These are phyloP conservation scores for Caenorhabditis latens DNA, from an alignment of 1,140 invertebrate species.

Conservation along the genomic window DNA sequence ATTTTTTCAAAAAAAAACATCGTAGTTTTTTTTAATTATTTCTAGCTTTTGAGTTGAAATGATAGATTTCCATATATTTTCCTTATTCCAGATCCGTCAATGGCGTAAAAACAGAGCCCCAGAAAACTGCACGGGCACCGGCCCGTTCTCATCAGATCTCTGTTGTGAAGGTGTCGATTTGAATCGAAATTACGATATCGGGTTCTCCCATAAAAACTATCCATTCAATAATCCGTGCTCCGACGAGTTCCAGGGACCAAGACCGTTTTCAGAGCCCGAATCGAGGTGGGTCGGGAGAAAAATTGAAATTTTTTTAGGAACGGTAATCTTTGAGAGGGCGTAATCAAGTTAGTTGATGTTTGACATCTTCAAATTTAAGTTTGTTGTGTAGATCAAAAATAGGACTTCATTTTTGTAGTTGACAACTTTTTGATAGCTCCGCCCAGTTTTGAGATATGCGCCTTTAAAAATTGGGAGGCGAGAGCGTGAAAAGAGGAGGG, in stretches of 20 bases:
- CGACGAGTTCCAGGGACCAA: constrained; percentile 74
- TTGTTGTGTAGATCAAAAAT: no score
- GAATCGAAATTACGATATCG: constrained; percentile 72
- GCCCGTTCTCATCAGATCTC: constrained; percentile 65
- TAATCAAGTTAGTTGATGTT: no score
- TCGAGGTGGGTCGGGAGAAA: constrained; percentile 63
- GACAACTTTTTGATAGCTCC: not conserved
- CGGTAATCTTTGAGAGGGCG: not conserved
- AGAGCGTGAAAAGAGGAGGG: no score
- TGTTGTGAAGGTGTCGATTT: constrained; percentile 76
- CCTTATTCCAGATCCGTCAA: constrained; percentile 69
- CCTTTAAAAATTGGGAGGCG: no score
- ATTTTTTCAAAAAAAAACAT: no score
- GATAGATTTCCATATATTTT: no score
- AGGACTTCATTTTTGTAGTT: not conserved
- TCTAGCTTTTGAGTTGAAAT: no score
- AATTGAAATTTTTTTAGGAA: not conserved
- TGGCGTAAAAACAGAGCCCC: constrained; percentile 75
- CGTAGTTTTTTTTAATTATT: no score
- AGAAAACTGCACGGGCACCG: constrained; percentile 71
- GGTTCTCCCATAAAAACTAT: constrained; percentile 70
- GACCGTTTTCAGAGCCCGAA: constrained; percentile 74
- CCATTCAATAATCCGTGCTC: constrained; percentile 76
- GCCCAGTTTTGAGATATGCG: no score
- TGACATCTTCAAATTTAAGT: no score